Evolutionary conservation across 1,140 invertebrate species (phyloP).

Genomic region (Leptinotarsa undecemlineata): DNA sequence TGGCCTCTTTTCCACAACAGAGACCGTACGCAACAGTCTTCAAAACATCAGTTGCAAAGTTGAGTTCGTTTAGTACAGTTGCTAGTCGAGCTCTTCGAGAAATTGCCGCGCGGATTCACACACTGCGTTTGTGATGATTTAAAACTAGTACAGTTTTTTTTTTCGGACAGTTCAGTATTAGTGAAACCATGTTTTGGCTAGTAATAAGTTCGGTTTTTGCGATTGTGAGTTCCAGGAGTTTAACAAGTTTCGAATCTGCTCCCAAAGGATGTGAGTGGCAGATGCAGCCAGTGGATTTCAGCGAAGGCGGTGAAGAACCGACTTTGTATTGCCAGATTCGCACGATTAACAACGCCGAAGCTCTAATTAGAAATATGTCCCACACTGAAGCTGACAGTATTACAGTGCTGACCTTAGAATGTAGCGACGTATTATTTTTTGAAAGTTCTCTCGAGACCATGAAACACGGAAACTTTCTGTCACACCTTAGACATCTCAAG

Average conservation of each 20-base stretch:
- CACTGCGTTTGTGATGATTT: slow-evolving; percentile 26
- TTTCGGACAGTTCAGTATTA: slow-evolving; percentile 13
- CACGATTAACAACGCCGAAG: slow-evolving; percentile 71
- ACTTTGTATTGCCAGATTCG: slow-evolving; percentile 70
- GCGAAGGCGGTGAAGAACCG: slow-evolving; percentile 58
- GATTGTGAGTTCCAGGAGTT: slow-evolving; percentile 46
- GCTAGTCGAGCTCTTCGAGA: slow-evolving; percentile 18
- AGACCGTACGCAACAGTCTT: slow-evolving; percentile 47
- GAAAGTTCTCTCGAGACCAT: slow-evolving; percentile 70
- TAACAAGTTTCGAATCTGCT: slow-evolving; percentile 57
- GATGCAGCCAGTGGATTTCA: slow-evolving; percentile 60
- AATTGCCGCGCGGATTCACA: slow-evolving; percentile 13
- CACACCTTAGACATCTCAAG: slow-evolving; percentile 66
- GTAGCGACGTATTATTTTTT: slow-evolving; percentile 79
- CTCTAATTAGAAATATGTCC: slow-evolving; percentile 70
- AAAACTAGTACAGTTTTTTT: slow-evolving; percentile 20
- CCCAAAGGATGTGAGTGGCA: slow-evolving; percentile 72
- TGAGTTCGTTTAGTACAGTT: slow-evolving; percentile 14
- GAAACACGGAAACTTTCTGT: slow-evolving; percentile 65
- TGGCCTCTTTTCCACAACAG: slow-evolving; percentile 45
- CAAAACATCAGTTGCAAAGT: slow-evolving; percentile 35
- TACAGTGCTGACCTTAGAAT: slow-evolving; percentile 70
- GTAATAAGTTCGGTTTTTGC: slow-evolving; percentile 37
- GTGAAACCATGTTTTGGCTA: slow-evolving; percentile 26
- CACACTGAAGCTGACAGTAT: slow-evolving; percentile 67